These are phyloP conservation scores for Napeogenes sylphis DNA, from an alignment of 2,888 invertebrate genomes.

Conservation along the genomic window DNA sequence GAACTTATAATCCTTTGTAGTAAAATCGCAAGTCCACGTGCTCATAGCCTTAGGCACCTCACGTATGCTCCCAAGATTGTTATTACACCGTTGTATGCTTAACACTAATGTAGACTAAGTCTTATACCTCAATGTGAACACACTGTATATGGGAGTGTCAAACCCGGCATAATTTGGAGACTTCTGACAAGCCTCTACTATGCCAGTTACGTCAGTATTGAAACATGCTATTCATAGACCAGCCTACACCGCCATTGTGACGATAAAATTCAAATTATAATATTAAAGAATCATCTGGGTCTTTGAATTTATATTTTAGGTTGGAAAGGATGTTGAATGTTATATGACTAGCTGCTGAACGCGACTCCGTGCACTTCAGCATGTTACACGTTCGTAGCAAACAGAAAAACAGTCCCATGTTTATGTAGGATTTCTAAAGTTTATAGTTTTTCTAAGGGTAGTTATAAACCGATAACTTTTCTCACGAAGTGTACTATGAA, in stretches of 20 bases:
- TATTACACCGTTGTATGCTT: conserved; percentile 1
- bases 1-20: too few relatives aligned
- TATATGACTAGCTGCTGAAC: too few relatives aligned
- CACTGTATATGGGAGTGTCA: conserved; percentile 18
- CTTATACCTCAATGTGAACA: too few relatives aligned
- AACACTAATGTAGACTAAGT: conserved; percentile 3
- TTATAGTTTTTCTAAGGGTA: too few relatives aligned
- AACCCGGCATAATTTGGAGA: conserved; percentile 22
- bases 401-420: too few relatives aligned
- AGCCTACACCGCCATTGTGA: conserved; percentile 22
- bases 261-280: conserved; percentile 23
- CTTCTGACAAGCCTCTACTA: background rate
- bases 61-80: background rate
- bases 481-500: too few relatives aligned
- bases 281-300: conserved; percentile 22
- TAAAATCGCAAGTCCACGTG: too few relatives aligned
- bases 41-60: too few relatives aligned
- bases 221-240: conserved; percentile 17
- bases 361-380: too few relatives aligned
- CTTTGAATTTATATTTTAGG: conserved; percentile 13
- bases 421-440: too few relatives aligned
- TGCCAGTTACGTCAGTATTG: conserved; percentile 10
- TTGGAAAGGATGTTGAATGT: conserved; percentile 2
- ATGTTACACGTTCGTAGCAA: too few relatives aligned
- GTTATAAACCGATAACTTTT: too few relatives aligned